These are phyloP conservation scores for Cheracebus regulus DNA, from an alignment of 2,797 vertebrate species.

Conservation along the genomic window DNA sequence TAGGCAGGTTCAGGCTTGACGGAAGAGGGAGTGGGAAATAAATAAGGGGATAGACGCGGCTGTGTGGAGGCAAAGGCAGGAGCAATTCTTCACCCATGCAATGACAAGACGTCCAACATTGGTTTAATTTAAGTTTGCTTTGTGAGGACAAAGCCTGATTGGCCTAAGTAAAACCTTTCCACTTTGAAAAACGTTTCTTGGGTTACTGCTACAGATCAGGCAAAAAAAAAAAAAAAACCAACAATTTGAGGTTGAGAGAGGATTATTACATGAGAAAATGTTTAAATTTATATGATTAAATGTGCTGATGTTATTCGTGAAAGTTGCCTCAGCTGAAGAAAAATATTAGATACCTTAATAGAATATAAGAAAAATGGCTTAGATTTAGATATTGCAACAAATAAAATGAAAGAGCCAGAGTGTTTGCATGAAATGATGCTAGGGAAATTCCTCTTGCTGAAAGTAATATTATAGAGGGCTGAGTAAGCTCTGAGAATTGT, in stretches of 20 bases:
- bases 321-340: neutral
- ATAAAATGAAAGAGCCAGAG: neutral
- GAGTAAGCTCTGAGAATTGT: neutral
- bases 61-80: neutral
- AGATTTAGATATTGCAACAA: neutral
- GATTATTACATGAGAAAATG: slow-evolving; percentile 13
- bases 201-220: neutral
- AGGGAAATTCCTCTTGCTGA: neutral
- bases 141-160: neutral
- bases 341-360: slow-evolving; percentile 1
- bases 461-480: neutral
- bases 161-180: neutral
- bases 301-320: neutral
- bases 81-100: neutral
- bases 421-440: neutral
- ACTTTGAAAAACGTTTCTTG: neutral
- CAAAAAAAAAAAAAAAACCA: neutral
- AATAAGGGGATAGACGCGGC: neutral
- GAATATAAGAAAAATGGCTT: slow-evolving; percentile 3
- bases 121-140: slow-evolving; percentile 17
- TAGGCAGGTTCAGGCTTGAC: neutral
- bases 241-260: neutral
- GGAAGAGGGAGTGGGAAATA: neutral
- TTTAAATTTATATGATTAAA: slow-evolving; percentile 23
- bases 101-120: neutral